A percentile compares a stretch with the other conserved stretches of the same genome.
Conservation (phyloP, 1,140 invertebrate genomes). For the Sarcophaga bullata region DNA sequence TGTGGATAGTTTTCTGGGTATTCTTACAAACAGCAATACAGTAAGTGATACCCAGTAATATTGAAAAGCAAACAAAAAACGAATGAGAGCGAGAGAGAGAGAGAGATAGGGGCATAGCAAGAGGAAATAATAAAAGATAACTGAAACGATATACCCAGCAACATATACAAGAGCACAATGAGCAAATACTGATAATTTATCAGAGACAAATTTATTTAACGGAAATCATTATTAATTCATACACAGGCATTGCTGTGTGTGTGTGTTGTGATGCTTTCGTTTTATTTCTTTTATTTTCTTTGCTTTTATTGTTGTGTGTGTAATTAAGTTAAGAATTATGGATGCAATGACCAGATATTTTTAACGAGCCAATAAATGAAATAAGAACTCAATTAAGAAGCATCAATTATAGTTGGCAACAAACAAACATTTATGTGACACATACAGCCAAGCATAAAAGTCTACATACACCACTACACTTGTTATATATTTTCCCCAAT, state of each 20-base stretch:
- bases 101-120: no score
- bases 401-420: neutral
- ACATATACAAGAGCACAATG: neutral
- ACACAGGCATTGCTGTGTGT: neutral
- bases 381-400: neutral
- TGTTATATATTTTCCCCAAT: neutral
- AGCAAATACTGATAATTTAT: slow-evolving; percentile 11
- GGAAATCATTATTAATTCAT: slow-evolving; percentile 7
- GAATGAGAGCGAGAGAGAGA: no score
- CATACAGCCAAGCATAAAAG: neutral
- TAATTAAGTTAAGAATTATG: neutral
- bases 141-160: neutral
- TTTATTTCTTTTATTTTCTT: neutral
- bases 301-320: neutral
- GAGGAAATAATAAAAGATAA: no score
- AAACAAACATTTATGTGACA: neutral
- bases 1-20: neutral
- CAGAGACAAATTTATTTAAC: neutral
- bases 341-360: neutral
- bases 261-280: neutral
- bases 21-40: neutral
- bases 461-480: neutral
- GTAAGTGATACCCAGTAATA: no score
- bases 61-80: no score
- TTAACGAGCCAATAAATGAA: neutral